phyloP scores from a whole-genome alignment of 2,888 invertebrate genomes.

The Vandiemenella viatica region DNA sequence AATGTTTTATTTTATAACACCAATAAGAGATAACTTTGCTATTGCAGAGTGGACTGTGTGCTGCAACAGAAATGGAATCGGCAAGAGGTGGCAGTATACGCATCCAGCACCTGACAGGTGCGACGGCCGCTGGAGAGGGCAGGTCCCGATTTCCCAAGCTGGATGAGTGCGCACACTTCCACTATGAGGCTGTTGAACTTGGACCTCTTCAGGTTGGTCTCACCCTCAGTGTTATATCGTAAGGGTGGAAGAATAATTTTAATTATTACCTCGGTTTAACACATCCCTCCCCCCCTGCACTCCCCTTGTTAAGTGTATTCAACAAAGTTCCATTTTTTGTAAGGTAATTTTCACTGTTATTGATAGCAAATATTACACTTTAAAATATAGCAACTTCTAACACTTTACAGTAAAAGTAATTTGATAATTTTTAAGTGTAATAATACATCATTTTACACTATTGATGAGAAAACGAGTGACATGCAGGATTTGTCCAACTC shows the following conservation, averaged over 20 bases:
- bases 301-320: too few species aligned
- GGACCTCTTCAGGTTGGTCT: conserved; percentile 48
- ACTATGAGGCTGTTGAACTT: conserved; percentile 86
- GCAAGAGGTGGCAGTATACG: conserved; percentile 25
- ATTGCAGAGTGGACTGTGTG: conserved; percentile 29
- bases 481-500: too few species aligned
- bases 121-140: conserved; percentile 17
- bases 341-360: too few species aligned
- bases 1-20: too few species aligned
- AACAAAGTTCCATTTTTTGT: neutral
- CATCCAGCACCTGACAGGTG: conserved; percentile 28
- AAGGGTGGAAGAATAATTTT: neutral
- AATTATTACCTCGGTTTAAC: neutral
- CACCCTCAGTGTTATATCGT: neutral
- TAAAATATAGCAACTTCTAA: too few species aligned
- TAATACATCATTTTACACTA: too few species aligned
- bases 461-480: too few species aligned
- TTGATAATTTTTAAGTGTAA: too few species aligned
- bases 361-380: too few species aligned
- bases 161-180: conserved; percentile 96
- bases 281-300: too few species aligned
- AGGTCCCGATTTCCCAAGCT: conserved; percentile 64
- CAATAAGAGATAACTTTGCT: too few species aligned
- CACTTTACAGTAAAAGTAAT: too few species aligned
- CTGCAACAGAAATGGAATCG: conserved; percentile 27